Evolutionary conservation across 2,797 vertebrate species (phyloP), one percentile per base, ranked within the genome.

Genomic region (Cygnus olor): DNA sequence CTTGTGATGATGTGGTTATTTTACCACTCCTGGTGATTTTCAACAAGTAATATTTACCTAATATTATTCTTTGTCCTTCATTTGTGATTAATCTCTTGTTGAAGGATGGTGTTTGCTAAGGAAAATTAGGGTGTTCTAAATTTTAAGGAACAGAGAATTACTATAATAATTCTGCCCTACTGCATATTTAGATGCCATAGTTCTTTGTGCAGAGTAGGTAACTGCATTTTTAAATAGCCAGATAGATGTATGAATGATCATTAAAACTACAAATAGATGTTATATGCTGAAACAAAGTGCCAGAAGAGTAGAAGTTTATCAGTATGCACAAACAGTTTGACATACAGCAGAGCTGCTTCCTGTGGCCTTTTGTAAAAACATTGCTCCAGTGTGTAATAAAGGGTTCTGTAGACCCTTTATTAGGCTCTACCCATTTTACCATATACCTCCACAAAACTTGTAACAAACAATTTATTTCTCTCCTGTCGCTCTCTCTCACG

Each of bases 301-400:
- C 49, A 81, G 45, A 21, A 38, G 1, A 49, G 28, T n/a, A 40
- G 16, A 56, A 17, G 1, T 61, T 49, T 40, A 30, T 76, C 42
- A 60, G 40, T 2, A 77, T 57, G 30, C 30, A 69, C 42, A 82
- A 60, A 10, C 8, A 85, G 16, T 56, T 80, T 45, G 64, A 60
- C 0, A 0, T 14, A 34, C 4, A 74, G 14, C 1, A 0, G 5
- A 80, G 60, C 6, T 2, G 6, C 38, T 89, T 63, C 9, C 47
- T 51, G 22, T 6, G 20, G 3, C 19, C 71, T 91, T 89, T 78
- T 61, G 10, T 61, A 85, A 19, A 42, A 54, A n/a, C 21, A n/a
- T 70, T 14, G 27, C 47, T 70, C 56, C 68, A 64, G 74, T 25
- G 47, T 14, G n/a, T 45, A 71, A 65, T 15, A 57, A 56, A 80